Base-by-base conservation (phyloP, 2,888 invertebrate species). In the Andrena chrysosceles region DNA sequence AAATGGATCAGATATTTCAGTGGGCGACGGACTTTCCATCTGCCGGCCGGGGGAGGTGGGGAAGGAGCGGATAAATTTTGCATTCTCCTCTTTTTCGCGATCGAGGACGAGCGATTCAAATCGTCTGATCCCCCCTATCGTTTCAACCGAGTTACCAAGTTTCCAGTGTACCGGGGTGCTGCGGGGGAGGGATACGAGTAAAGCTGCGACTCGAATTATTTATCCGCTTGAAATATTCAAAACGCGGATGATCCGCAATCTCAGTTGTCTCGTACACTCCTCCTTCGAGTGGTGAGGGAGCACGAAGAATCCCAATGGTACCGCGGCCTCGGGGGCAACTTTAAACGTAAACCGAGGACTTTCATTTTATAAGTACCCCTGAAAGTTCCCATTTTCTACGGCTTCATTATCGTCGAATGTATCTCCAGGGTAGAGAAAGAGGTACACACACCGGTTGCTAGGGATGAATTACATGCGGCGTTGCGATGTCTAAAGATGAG, bases 1-100 rank as follows among this genome's bases (percentile, higher is more conserved):
- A 70, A 80, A 81, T 60, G 73, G 81, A 73, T 80, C 73, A 48
- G 73, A 73, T 81, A 66, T 81, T 80, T 73, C 81, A 73, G 42
- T 54, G 52, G 48, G 5, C 49, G 35, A 52, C 26, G 26, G 49
- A 52, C 64, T 42, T 42, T 48, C 59, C 13, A 26, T n/a, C 59
- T 16, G 42, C 42, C 42, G 42, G 5, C 42, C 16, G 5, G 13
- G 33, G 13, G 4, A 4, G 42, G 13, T 1, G 16, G 4, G 16
- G 42, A 4, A 2, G 52, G n/a, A 29, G 7, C 42, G 69, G 64
- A 81, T 81, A 29, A 81, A 81, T 81, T 60, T 74, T 74, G 33
- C 66, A 73, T 70, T 63, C 69, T 26, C 52, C 49, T 48, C 31
- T 13, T 10, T 23, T 72, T 31, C 20, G 16, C 42, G 42, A 69